phyloP scores from a whole-genome alignment of 2,113 vertebrate species.

The Otus sunia region DNA sequence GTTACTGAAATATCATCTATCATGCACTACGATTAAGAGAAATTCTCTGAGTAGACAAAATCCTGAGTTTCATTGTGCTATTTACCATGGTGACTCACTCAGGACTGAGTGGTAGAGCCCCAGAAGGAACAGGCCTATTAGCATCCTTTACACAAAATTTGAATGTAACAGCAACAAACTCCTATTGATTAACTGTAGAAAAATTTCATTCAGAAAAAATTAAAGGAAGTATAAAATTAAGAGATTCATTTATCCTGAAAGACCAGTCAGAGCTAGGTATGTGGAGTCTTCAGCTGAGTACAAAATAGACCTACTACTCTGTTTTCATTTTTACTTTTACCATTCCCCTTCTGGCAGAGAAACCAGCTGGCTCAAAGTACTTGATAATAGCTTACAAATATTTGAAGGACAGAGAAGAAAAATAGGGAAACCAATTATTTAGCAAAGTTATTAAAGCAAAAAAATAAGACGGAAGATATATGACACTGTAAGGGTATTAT shows the following conservation, averaged over 20 bases:
- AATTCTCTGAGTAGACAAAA: background rate
- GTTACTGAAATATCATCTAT: background rate
- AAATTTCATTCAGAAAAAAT: background rate
- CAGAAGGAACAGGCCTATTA: background rate
- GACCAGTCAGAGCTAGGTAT: background rate
- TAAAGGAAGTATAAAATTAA: background rate
- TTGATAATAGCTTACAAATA: background rate
- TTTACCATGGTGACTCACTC: background rate
- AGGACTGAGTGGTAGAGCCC: background rate
- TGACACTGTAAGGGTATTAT: background rate
- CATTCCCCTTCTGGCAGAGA: background rate
- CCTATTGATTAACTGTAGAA: background rate
- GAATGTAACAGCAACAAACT: background rate
- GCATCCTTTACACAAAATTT: background rate
- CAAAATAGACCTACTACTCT: background rate
- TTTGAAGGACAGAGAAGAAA: background rate
- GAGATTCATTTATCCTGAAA: background rate
- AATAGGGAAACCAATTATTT: background rate
- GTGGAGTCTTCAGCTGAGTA: background rate
- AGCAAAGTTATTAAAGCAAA: background rate
- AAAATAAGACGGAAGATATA: background rate
- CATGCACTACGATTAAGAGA: background rate
- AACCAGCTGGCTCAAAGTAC: background rate
- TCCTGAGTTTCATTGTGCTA: background rate
- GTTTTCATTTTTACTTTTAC: background rate